Evolutionary conservation across 1,140 invertebrate species (phyloP).

Genomic region (Zaprionus nigranus): DNA sequence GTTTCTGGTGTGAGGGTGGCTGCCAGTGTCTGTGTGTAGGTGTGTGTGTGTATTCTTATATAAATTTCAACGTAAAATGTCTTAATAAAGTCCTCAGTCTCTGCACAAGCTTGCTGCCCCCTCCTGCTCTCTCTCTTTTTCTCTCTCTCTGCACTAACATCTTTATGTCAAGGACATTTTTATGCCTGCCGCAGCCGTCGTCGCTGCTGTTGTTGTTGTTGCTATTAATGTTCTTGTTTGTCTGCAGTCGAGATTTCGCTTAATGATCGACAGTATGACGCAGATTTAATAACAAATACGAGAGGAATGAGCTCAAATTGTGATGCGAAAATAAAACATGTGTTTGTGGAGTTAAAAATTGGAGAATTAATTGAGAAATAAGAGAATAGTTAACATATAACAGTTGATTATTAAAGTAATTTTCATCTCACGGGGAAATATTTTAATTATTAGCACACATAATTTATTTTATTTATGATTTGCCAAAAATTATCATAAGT

Average conservation of each 20-base stretch:
- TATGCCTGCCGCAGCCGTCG: slow-evolving; percentile 48
- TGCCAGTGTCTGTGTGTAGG: not conserved
- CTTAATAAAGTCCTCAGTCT: slow-evolving; percentile 59
- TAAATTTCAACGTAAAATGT: slow-evolving; percentile 62
- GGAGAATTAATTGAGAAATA: not conserved
- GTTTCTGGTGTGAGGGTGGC: not conserved
- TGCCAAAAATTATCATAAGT: too few species aligned
- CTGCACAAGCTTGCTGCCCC: slow-evolving; percentile 5
- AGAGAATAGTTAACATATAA: not conserved
- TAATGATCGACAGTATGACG: slow-evolving; percentile 41
- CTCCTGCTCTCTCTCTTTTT: not conserved
- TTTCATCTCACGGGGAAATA: too few species aligned
- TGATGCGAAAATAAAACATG: slow-evolving; percentile 13
- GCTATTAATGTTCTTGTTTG: slow-evolving; percentile 20
- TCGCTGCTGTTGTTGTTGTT: not conserved
- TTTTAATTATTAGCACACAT: too few species aligned
- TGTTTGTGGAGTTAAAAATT: slow-evolving; percentile 17
- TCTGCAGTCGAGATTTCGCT: slow-evolving; percentile 33
- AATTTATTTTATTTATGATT: too few species aligned
- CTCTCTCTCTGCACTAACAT: slow-evolving; percentile 18
- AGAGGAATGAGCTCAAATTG: slow-evolving; percentile 13
- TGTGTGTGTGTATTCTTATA: slow-evolving; percentile 45
- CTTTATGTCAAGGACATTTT: slow-evolving; percentile 68
- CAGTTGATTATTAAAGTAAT: too few species aligned
- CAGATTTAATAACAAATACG: slow-evolving; percentile 51